phyloP scores from a whole-genome alignment of 2,797 vertebrate species.

The Martes flavigula region DNA sequence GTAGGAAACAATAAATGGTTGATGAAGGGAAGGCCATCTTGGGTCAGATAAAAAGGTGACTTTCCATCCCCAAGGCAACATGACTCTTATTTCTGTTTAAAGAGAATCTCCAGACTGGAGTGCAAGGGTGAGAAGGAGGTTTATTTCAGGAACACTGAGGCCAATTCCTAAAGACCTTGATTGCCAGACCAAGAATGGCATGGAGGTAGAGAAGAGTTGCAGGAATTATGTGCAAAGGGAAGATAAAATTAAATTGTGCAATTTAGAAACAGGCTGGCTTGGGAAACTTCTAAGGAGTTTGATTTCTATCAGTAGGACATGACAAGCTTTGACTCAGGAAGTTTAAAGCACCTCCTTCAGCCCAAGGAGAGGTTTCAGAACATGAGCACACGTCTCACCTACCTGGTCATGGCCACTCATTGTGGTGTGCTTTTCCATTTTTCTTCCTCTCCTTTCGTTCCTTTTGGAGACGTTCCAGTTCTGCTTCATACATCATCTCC shows the following conservation, averaged over 20 bases:
- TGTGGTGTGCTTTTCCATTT: conserved; percentile 88
- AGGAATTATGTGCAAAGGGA: not conserved
- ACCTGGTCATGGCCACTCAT: conserved; percentile 88
- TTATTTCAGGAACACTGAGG: not conserved
- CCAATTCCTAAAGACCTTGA: not conserved
- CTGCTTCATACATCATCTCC: conserved; percentile 93
- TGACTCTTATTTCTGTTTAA: not conserved
- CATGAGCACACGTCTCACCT: not conserved
- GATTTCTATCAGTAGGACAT: not conserved
- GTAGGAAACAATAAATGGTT: not conserved
- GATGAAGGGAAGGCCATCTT: not conserved
- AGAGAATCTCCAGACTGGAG: not conserved
- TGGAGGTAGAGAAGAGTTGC: not conserved
- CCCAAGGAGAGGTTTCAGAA: not conserved
- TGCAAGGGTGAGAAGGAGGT: not conserved
- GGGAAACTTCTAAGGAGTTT: not conserved
- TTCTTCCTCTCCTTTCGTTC: conserved; percentile 89
- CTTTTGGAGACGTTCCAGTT: conserved; percentile 89
- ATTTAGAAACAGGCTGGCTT: not conserved
- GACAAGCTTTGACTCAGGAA: not conserved
- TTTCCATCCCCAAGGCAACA: not conserved
- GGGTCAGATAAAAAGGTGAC: not conserved
- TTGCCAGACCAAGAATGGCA: not conserved
- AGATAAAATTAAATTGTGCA: not conserved
- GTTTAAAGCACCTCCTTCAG: accelerated